Evolutionary conservation across 2,797 vertebrate species (phyloP), one percentile per base, ranked within the genome.

Genomic region (Melopsittacus undulatus): DNA sequence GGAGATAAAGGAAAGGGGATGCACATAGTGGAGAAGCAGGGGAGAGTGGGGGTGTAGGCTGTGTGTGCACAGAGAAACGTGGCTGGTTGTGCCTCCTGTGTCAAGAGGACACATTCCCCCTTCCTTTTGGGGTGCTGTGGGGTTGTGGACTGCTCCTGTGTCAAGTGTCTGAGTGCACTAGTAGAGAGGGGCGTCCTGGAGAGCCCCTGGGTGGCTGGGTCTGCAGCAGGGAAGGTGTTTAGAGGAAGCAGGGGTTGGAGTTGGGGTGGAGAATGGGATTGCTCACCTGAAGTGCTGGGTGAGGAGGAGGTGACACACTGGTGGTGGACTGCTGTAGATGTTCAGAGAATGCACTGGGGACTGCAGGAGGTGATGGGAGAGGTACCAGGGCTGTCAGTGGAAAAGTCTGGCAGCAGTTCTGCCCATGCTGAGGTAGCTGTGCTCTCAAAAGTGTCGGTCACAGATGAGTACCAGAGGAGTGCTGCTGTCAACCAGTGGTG

Each of bases 391-490:
- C 6, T 68, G 40, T n/a, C 13, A 1, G 12, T 24, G 48, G 34
- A 46, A 51, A 21, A 1, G 4, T 61, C 74, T 64, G 22, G 23
- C 54, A 52, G 38, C 2, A 0, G 27, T 84, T 66, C 19, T 82
- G 13, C 22, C 32, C 3, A 3, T 23, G 38, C 1, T 67, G 18
- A 38, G 84, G 67, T 49, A 73, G 1, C n/a, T 22, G 23, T 52
- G 68, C 46, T 85, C 13, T 18, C 14, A 49, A 52, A 62, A 21
- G 5, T 34, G 56, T 66, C 19, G 80, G 16, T 40, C 20, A 4
- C 0, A 1, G 46, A 4, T 29, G 22, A 83, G 8, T 27, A 23
- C 16, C 7, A 2, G 16, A 46, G 14, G 6, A 9, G 3, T 2
- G 4, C 9, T 75, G 20, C 51, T 74, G 22, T 40, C 51, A 49